These are phyloP conservation scores for Hypsopygia costalis DNA, from an alignment of 2,888 invertebrate genomes.

Conservation along the genomic window DNA sequence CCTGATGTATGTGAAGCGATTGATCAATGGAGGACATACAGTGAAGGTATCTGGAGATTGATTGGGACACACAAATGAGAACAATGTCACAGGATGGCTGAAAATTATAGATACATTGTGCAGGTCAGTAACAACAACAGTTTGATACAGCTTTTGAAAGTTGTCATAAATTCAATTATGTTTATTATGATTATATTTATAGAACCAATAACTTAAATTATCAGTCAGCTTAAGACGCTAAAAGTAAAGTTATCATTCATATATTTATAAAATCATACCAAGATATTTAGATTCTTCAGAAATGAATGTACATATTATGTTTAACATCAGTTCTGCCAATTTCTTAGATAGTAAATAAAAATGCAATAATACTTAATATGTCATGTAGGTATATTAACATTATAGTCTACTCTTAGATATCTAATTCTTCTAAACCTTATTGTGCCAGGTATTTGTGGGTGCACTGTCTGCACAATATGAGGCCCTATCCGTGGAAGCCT, in stretches of 20 bases:
- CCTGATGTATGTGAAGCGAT: conserved; percentile 21
- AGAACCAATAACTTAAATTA: no score
- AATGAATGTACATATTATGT: no score
- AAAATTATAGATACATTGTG: conserved; percentile 85
- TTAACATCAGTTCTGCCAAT: no score
- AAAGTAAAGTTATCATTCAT: no score
- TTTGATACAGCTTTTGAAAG: conserved; percentile 12
- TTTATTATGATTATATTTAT: no score
- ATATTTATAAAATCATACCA: no score
- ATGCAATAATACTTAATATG: no score
- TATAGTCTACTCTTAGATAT: neutral
- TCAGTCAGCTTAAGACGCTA: no score
- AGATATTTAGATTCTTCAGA: no score
- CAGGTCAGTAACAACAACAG: conserved; percentile 79
- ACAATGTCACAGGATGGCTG: conserved; percentile 80
- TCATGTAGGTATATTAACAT: no score
- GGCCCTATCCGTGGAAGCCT: conserved; percentile 93
- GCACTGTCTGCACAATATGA: conserved; percentile 93
- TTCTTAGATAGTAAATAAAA: no score
- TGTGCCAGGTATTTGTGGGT: conserved; percentile 90
- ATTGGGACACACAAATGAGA: conserved; percentile 43
- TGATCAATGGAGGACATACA: conserved; percentile 37
- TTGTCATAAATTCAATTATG: no score
- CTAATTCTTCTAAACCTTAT: neutral
- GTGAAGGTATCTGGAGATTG: conserved; percentile 36